These are phyloP conservation scores for Leptinotarsa rubiginosa DNA, from an alignment of 2,888 invertebrate species.

Conservation along the genomic window DNA sequence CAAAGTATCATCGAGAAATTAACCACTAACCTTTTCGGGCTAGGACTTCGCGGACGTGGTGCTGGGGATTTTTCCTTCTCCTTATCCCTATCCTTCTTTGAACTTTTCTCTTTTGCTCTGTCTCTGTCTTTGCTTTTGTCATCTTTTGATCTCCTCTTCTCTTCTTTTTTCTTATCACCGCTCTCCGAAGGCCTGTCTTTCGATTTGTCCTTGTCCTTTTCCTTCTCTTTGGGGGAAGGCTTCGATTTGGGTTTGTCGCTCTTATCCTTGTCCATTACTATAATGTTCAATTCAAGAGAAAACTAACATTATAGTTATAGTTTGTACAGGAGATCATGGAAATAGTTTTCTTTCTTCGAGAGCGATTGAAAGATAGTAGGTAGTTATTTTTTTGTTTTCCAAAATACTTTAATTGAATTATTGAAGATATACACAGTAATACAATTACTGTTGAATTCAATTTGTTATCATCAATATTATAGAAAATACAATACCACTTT, in stretches of 20 bases:
- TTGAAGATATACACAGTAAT: too few relatives aligned
- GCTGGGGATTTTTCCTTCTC: slow-evolving; percentile 66
- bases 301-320: too few relatives aligned
- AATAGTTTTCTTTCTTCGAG: too few relatives aligned
- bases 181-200: slow-evolving; percentile 58
- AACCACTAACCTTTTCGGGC: slow-evolving; percentile 54
- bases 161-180: slow-evolving; percentile 65
- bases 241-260: slow-evolving; percentile 63
- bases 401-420: too few relatives aligned
- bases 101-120: slow-evolving; percentile 67
- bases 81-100: slow-evolving; percentile 66
- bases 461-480: too few relatives aligned
- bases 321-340: too few relatives aligned
- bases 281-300: slow-evolving; percentile 23
- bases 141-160: slow-evolving; percentile 66
- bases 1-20: not conserved
- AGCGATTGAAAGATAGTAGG: too few relatives aligned
- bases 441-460: too few relatives aligned
- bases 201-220: slow-evolving; percentile 63
- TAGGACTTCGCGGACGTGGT: slow-evolving; percentile 56
- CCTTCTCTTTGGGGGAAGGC: slow-evolving; percentile 70
- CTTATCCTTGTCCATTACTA: slow-evolving; percentile 58
- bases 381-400: too few relatives aligned
- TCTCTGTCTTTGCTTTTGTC: slow-evolving; percentile 70
- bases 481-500: too few relatives aligned